Percentiles rank a stretch among this genome's conserved stretches.
phyloP scores from a whole-genome alignment of 2,797 vertebrate species.

The Morelia viridis region DNA sequence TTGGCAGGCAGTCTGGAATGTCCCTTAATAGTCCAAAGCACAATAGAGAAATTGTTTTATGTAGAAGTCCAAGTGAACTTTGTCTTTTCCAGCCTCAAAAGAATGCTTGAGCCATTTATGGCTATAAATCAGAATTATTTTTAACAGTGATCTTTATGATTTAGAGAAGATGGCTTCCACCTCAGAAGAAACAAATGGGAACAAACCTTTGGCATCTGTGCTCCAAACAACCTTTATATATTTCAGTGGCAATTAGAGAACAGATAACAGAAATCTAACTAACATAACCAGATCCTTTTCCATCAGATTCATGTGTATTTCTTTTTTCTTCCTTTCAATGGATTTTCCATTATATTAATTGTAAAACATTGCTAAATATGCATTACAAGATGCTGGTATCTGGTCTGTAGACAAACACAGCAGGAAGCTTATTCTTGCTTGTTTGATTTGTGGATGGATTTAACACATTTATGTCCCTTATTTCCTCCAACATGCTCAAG shows the following conservation, averaged over 20 bases:
- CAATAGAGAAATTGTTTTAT: conserved; percentile 55
- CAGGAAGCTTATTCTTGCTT: background rate
- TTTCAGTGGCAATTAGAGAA: background rate
- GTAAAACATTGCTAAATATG: background rate
- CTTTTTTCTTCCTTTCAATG: background rate
- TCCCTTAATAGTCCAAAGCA: conserved; percentile 46
- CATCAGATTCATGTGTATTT: background rate
- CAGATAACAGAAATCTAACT: background rate
- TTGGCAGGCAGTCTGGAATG: conserved; percentile 18
- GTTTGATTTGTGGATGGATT: background rate
- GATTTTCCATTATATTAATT: background rate
- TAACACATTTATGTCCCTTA: background rate
- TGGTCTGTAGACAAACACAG: background rate
- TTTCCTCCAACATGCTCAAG: background rate
- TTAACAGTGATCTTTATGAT: conserved; percentile 45
- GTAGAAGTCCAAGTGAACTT: conserved; percentile 55
- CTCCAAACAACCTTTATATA: background rate
- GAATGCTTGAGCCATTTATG: conserved; percentile 26
- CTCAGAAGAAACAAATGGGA: conserved; percentile 44
- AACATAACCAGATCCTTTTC: background rate
- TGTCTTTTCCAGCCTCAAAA: conserved; percentile 41
- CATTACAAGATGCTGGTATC: background rate
- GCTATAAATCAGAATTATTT: conserved; percentile 57
- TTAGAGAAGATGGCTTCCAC: conserved; percentile 42
- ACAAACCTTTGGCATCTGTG: background rate